Percentiles rank a stretch among this genome's conserved stretches.
Conservation (phyloP, 2,113 vertebrate species). For the Bothrops jararaca region DNA sequence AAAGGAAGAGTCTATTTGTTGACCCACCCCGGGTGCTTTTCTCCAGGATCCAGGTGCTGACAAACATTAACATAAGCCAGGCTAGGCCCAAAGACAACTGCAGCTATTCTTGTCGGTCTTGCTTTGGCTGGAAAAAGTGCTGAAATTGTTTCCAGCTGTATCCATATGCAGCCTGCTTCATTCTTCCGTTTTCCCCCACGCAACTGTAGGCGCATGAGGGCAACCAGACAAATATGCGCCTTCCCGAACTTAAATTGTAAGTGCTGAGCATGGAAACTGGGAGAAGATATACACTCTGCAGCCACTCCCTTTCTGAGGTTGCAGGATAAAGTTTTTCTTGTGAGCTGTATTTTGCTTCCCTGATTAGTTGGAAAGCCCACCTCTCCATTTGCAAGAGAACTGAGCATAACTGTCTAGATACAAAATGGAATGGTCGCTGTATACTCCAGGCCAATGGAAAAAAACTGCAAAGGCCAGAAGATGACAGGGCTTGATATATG, state of each 20-base stretch:
- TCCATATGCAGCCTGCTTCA: background rate
- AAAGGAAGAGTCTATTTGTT: background rate
- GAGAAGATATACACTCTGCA: background rate
- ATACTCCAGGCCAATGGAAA: background rate
- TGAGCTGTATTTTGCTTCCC: background rate
- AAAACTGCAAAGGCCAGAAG: background rate
- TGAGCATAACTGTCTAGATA: background rate
- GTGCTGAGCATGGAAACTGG: background rate
- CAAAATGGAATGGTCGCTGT: background rate
- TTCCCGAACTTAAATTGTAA: background rate
- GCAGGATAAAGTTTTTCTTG: background rate
- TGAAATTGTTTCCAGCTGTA: conserved; percentile 22
- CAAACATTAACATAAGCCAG: background rate
- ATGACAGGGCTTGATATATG: background rate
- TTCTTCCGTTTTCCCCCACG: background rate
- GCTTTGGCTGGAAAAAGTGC: background rate
- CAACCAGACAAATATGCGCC: background rate
- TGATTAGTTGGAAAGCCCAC: background rate
- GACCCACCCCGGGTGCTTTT: background rate
- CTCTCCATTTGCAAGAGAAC: background rate
- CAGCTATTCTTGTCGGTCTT: background rate
- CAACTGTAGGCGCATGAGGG: background rate
- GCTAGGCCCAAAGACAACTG: background rate
- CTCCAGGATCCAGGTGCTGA: background rate
- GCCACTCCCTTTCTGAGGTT: background rate